Percentiles rank a stretch among this genome's conserved stretches.
Conservation (phyloP, 2,888 invertebrate species). For the Lathronympha strigana region DNA sequence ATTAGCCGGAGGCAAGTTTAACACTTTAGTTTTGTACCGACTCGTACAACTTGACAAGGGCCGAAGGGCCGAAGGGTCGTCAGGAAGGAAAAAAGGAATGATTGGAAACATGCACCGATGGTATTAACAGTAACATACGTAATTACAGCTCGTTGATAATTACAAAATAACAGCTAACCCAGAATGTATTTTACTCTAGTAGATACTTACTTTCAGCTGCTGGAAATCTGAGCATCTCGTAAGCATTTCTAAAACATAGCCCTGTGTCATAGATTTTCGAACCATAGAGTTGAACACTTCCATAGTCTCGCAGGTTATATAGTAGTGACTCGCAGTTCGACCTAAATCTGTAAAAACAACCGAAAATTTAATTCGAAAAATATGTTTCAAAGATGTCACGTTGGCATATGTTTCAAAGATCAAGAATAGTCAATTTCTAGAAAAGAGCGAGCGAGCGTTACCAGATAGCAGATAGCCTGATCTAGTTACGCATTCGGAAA, state of each 20-base stretch:
- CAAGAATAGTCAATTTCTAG: no score
- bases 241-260: slow-evolving; percentile 94
- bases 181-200: background rate
- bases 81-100: no score
- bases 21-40: no score
- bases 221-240: slow-evolving; percentile 97
- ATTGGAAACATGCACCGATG: no score
- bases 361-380: background rate
- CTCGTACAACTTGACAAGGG: no score
- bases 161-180: no score
- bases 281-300: slow-evolving; percentile 95
- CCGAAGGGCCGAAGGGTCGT: no score
- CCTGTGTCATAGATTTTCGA: slow-evolving; percentile 92
- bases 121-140: no score
- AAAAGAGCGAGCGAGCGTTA: no score
- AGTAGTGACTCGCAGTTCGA: slow-evolving; percentile 98
- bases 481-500: slow-evolving; percentile 9
- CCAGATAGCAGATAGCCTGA: background rate
- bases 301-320: slow-evolving; percentile 98
- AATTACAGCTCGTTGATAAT: background rate
- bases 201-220: slow-evolving; percentile 90
- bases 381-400: background rate
- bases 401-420: background rate
- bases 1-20: no score
- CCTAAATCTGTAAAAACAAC: slow-evolving; percentile 89